Conservation (phyloP, 2,797 vertebrate genomes). For the Choloepus didactylus region DNA sequence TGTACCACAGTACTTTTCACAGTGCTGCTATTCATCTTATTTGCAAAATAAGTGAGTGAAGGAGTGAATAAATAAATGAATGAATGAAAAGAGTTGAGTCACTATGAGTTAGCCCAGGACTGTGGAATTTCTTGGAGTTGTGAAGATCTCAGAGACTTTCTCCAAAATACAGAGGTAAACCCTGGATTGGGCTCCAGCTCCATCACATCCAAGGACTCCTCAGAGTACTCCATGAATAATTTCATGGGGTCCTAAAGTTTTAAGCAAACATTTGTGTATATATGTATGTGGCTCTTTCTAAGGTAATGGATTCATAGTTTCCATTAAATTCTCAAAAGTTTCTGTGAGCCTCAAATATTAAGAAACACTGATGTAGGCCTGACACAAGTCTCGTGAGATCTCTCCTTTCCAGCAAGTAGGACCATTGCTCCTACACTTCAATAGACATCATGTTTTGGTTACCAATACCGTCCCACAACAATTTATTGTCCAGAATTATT, state of each 20-base stretch:
- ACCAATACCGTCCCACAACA: not conserved
- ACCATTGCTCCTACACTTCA: not conserved
- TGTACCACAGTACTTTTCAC: not conserved
- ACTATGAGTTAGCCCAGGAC: not conserved
- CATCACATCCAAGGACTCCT: not conserved
- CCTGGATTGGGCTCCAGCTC: not conserved
- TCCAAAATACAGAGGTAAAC: not conserved
- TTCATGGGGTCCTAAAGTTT: not conserved
- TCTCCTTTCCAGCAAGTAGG: not conserved
- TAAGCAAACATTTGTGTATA: conserved; percentile 1
- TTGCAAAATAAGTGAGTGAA: not conserved
- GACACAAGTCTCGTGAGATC: not conserved
- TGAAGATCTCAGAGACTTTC: not conserved
- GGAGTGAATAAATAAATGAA: no score
- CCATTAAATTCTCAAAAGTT: not conserved
- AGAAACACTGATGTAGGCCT: not conserved
- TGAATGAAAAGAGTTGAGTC: not conserved
- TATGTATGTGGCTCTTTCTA: not conserved
- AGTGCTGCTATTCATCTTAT: not conserved
- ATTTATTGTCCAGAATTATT: not conserved
- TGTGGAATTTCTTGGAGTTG: not conserved
- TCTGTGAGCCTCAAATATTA: not conserved
- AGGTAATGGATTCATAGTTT: not conserved
- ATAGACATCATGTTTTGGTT: not conserved
- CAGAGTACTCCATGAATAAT: not conserved